Evolutionary conservation across 2,888 invertebrate genomes (phyloP).

Genomic region (Pollenia amentaria): DNA sequence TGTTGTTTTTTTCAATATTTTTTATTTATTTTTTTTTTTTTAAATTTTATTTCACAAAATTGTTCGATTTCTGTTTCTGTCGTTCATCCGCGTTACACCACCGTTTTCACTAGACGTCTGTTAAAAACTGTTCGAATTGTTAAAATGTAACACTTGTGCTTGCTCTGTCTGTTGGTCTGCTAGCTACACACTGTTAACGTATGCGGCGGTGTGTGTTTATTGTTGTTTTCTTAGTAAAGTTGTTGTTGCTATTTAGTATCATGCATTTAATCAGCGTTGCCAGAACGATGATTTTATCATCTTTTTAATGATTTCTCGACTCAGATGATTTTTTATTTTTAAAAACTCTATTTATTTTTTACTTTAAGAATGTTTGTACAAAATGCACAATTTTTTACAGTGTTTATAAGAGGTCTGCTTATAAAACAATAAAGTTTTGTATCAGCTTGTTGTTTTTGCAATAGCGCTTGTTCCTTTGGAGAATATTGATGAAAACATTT

Average conservation of each 20-base stretch:
- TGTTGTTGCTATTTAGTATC: slow-evolving; percentile 21
- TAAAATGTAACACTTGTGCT: slow-evolving; percentile 60
- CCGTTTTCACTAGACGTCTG: slow-evolving; percentile 66
- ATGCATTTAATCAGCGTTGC: slow-evolving; percentile 14
- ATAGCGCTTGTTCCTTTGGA: too few relatives aligned
- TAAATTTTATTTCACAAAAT: neutral
- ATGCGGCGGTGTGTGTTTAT: slow-evolving; percentile 46
- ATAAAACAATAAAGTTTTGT: too few relatives aligned
- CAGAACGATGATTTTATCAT: neutral
- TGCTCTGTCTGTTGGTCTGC: neutral
- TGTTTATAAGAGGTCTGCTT: too few relatives aligned
- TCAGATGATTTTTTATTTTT: too few relatives aligned
- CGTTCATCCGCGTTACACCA: slow-evolving; percentile 60
- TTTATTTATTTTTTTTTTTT: slow-evolving; percentile 33
- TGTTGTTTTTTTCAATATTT: slow-evolving; percentile 35
- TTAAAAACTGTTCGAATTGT: slow-evolving; percentile 71
- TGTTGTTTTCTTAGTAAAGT: slow-evolving; percentile 6
- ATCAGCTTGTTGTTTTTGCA: too few relatives aligned
- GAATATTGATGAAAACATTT: too few relatives aligned
- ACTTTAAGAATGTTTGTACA: too few relatives aligned
- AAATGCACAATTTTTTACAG: too few relatives aligned
- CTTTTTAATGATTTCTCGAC: too few relatives aligned
- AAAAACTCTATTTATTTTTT: too few relatives aligned
- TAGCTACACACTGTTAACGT: slow-evolving; percentile 48
- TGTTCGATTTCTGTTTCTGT: neutral